Evolutionary conservation across 2,113 vertebrate genomes (phyloP), one percentile per base, ranked within the genome.

Genomic region (Serinus canaria): DNA sequence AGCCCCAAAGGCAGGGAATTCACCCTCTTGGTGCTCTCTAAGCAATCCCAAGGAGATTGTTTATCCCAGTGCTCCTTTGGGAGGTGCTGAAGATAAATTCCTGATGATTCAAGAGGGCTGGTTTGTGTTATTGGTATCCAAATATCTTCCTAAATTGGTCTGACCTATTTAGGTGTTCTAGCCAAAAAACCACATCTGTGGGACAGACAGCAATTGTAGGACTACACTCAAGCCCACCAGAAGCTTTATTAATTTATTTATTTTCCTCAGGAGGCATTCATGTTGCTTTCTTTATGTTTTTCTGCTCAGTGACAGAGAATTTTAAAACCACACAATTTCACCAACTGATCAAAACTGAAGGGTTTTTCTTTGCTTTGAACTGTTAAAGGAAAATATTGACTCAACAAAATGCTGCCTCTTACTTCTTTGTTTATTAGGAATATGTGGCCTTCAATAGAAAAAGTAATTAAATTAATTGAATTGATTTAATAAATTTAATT

Each of bases 151-250:
- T 43, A 4, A 44, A 24, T 20, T 37, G 7, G 3, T 16, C 39
- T 41, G 30, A 1, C 19, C 7, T 30, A 1, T 28, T 62, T 14
- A 4, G 1, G 3, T 27, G 46, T 19, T 68, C 6, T 10, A 31
- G n/a, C 30, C 7, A 22, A 70, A 37, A 43, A 60, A 15, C 0
- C 0, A 1, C 1, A 12, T 12, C 2, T 11, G 2, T 52, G 27
- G 10, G 44, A 50, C 2, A 63, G 23, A 1, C 1, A 9, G 13
- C 3, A 5, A 5, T 47, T 39, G 27, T 60, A 4, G 14, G 30
- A 33, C 5, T 28, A 2, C 13, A 11, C 21, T 39, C 10, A 44
- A 91, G 5, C 25, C 23, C 27, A 7, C 7, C 2, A 4, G 46
- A 74, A 58, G 13, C 17, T 67, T 69, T 13, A 13, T 43, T 81